phyloP scores from a whole-genome alignment of 2,888 invertebrate species.

The Ormyrus labotus region DNA sequence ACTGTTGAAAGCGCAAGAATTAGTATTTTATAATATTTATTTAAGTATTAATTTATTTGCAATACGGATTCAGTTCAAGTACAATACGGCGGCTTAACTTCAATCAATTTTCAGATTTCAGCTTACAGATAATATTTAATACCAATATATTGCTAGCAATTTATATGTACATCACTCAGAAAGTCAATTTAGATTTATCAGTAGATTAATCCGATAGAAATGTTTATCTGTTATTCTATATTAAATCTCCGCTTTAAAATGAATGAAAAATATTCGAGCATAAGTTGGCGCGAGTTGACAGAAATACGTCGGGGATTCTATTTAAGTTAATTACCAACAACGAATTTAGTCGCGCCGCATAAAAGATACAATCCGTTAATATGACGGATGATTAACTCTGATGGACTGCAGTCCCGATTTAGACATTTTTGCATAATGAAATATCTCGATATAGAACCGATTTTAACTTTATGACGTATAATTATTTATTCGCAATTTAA shows the following conservation, averaged over 20 bases:
- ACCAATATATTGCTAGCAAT: constrained; percentile 11
- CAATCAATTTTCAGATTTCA: constrained; percentile 18
- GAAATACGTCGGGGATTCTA: constrained; percentile 24
- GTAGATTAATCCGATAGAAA: constrained; percentile 18
- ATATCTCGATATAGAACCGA: neutral
- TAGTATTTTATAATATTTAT: too few relatives aligned
- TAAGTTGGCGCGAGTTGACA: constrained; percentile 17
- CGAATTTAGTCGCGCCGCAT: constrained; percentile 21
- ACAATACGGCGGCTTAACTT: neutral
- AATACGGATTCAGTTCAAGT: neutral
- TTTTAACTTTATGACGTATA: neutral
- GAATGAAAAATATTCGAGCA: constrained; percentile 26
- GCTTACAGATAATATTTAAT: constrained; percentile 5
- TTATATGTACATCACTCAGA: constrained; percentile 18
- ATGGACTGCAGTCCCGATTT: constrained; percentile 7
- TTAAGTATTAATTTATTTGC: too few relatives aligned
- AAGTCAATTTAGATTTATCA: constrained; percentile 39
- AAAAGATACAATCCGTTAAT: constrained; percentile 20
- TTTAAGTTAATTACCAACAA: constrained; percentile 36
- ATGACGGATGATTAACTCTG: neutral
- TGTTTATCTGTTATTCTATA: constrained; percentile 28
- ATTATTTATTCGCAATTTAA: neutral
- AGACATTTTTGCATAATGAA: constrained; percentile 5
- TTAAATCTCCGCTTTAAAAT: constrained; percentile 23
- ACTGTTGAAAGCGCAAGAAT: too few relatives aligned